phyloP scores from a whole-genome alignment of 2,113 vertebrate species.

The Bostrychus sinensis region DNA sequence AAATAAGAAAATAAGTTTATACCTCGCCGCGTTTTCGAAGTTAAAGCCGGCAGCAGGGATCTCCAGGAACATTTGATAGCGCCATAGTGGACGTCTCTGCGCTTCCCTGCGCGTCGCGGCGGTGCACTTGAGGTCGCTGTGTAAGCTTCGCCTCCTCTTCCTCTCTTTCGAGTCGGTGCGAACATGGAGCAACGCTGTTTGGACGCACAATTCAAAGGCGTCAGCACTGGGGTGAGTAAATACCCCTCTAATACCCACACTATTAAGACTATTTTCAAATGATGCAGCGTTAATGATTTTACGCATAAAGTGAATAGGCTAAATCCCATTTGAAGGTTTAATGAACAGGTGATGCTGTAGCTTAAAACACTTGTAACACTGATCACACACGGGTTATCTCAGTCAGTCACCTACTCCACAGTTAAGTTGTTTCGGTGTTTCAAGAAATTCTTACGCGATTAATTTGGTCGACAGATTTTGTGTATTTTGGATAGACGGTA shows the following conservation, averaged over 20 bases:
- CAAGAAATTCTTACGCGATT: too few species aligned
- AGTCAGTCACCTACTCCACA: not conserved
- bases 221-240: slow-evolving; percentile 80
- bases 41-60: slow-evolving; percentile 70
- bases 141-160: slow-evolving; percentile 27
- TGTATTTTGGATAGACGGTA: not conserved
- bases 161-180: slow-evolving; percentile 38
- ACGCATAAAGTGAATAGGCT: not conserved
- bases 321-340: not conserved
- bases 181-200: slow-evolving; percentile 62
- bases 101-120: slow-evolving; percentile 24
- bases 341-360: slow-evolving; percentile 29
- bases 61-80: slow-evolving; percentile 58
- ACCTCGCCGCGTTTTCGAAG: slow-evolving; percentile 74
- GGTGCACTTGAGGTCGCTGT: slow-evolving; percentile 61
- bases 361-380: not conserved
- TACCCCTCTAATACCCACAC: too few species aligned
- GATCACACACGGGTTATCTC: not conserved
- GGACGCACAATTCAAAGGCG: slow-evolving; percentile 63
- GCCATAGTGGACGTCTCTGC: slow-evolving; percentile 58
- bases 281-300: accelerated
- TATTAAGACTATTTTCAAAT: accelerated
- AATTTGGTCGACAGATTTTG: not conserved
- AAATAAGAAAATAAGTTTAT: not conserved
- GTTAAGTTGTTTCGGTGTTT: too few species aligned